Base-by-base conservation (phyloP, 2,888 invertebrate genomes). In the Cephus nigrinus region DNA sequence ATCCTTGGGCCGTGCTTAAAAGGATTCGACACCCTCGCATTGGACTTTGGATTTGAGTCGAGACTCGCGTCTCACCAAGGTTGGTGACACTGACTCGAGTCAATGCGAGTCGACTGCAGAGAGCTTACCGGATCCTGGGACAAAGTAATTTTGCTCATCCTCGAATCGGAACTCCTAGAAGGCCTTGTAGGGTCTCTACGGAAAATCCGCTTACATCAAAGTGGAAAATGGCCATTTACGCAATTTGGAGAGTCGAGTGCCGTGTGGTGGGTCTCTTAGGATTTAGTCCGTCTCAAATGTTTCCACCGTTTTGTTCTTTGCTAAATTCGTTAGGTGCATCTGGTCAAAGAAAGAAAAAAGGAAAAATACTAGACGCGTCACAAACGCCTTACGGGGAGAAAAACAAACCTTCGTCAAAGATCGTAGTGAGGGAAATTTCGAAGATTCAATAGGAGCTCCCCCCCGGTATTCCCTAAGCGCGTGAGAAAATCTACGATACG, bases 181-280 rank as follows among this genome's bases (percentile, higher is more conserved):
- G 78, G 75, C 75, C 78, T 78, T 78, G 75, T 78, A 73, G 78
- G 78, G 78, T 78, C 75, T 78, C 75, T 75, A 31, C 40, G n/a
- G 73, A 78, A 78, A 78, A 78, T 78, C 78, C 78, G 78, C 78
- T 78, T 78, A 78, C 75, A 78, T 78, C 75, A 78, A 78, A 78
- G 78, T 78, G 75, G 78, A 78, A 78, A 78, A 75, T 78, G 78
- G 78, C 78, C 75, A 78, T 78, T 78, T 78, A 78, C 75, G 78
- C 75, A 78, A 78, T 78, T 78, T 78, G 72, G 72, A 78, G 72
- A 71, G 31, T 32, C 32, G 33, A 71, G 71, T 31, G 31, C 12
- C 32, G 71, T 1, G 33, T 12, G 32, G 1, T 12, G 71, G 55
- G 15, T 71, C 71, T 71, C 71, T 32, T 71, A 31, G 71, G 71